These are phyloP conservation scores for Silurus glanis DNA, from an alignment of 2,113 vertebrate genomes.

Conservation along the genomic window DNA sequence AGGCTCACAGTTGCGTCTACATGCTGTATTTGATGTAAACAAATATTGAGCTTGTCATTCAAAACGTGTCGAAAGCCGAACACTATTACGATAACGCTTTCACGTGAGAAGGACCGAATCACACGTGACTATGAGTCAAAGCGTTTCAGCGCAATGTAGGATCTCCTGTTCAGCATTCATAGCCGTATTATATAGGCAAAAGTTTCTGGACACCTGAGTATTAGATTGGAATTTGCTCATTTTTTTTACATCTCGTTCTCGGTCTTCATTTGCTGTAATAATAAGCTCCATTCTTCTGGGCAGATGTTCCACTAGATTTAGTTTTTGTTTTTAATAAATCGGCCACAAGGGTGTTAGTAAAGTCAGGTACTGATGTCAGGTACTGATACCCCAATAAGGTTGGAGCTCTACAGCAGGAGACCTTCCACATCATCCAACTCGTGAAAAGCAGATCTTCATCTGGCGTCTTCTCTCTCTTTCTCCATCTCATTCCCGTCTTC, in stretches of 20 bases:
- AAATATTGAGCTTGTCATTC: constrained; percentile 13
- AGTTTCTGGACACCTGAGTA: too few relatives aligned
- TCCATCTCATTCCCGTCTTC: constrained; percentile 4
- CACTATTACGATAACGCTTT: neutral
- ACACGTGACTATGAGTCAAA: neutral
- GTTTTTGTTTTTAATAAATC: too few relatives aligned
- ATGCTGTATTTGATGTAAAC: constrained; percentile 8
- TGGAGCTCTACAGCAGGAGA: too few relatives aligned
- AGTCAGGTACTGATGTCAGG: neutral
- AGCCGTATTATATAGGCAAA: too few relatives aligned
- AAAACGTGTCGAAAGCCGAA: neutral
- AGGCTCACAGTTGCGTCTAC: neutral
- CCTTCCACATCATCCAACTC: too few relatives aligned
- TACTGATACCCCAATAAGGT: too few relatives aligned
- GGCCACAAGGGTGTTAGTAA: neutral
- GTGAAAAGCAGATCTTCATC: neutral
- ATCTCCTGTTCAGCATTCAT: neutral
- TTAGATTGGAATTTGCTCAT: too few relatives aligned
- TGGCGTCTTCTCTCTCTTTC: constrained; percentile 6
- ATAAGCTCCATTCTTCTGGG: too few relatives aligned
- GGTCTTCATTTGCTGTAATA: too few relatives aligned
- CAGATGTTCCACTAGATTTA: too few relatives aligned
- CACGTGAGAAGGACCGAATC: neutral
- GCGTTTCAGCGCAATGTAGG: neutral
- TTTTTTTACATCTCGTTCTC: too few relatives aligned